A percentile compares a stretch with the other conserved stretches of the same genome.
These are phyloP conservation scores for Euura lappo DNA, from an alignment of 1,140 invertebrate species.

Conservation along the genomic window DNA sequence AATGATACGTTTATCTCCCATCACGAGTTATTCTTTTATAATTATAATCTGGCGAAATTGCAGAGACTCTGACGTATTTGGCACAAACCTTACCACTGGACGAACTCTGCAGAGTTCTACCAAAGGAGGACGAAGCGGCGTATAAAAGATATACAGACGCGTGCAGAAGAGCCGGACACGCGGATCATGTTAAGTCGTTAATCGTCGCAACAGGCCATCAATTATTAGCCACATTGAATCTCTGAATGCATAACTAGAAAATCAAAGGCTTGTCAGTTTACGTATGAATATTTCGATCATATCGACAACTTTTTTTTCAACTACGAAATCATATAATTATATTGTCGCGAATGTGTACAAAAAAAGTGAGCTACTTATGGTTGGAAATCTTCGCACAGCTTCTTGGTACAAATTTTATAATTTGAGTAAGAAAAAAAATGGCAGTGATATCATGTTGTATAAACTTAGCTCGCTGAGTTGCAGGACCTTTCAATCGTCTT, in stretches of 20 bases:
- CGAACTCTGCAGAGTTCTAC: conserved; percentile 58
- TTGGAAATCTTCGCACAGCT: no score
- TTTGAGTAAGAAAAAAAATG: no score
- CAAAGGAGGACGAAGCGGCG: conserved; percentile 50
- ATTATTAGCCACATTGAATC: conserved; percentile 62
- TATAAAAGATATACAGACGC: conserved; percentile 61
- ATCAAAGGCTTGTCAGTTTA: not conserved
- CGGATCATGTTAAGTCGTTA: conserved; percentile 67
- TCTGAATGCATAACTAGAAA: conserved; percentile 42
- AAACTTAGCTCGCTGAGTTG: no score
- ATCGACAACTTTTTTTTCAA: no score
- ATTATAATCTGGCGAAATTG: conserved; percentile 21
- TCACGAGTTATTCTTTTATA: not conserved
- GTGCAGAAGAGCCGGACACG: conserved; percentile 64
- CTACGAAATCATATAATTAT: no score
- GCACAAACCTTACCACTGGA: conserved; percentile 59
- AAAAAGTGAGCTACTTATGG: no score
- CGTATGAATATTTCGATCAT: no score
- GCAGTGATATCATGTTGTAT: no score
- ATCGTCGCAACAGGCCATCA: conserved; percentile 68
- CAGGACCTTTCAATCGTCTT: not conserved
- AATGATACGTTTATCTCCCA: no score
- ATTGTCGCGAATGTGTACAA: no score
- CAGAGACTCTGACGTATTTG: conserved; percentile 60
- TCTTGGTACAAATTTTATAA: no score